Base-by-base conservation (phyloP, 1,140 invertebrate genomes). In the Zophobas morio region DNA sequence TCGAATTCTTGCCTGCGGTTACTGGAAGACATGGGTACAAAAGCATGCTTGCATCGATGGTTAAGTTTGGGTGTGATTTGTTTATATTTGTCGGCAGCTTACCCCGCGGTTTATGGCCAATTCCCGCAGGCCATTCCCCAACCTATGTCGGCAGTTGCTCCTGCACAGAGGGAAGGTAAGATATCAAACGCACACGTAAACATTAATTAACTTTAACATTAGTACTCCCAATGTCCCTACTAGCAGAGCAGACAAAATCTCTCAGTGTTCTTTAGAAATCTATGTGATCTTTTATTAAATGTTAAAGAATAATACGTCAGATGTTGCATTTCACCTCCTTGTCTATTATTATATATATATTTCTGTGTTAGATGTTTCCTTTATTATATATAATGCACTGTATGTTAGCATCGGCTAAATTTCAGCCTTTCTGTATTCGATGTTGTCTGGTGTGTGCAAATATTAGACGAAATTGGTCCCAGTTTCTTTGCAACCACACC, bases 131-230 rank as follows among this genome's bases (percentile, higher is more conserved):
- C 96, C 85, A 94, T 98, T 85, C 93, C 95, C 85, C 95, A 96
- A 88, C 95, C 96, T 87, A 93, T 96, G 90, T 93, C 94, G 84
- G 93, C 95, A 83, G 94, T 96, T 87, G 94, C 95, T 83, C 93
- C 95, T 76, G 93, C 94, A 86, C 96, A 96, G 89, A 95, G 96
- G 91, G 96, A 98, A 95, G 96, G 96, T 96, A 96, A 96, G 93
- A 77, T 76, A 70, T 78, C 47, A 74, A 77, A 71, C 34, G 75
- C 66, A 72, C 75, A 77, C 34, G 66, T 77, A 77, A 70, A 75
- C 57, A 66, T 70, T 75, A 75, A 77, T 77, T 77, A 77, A 77
- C 47, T 77, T 66, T 54, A 74, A 74, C 37, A 20, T 54, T 74
- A 56, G 35, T 74, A 74, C 40, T 56, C 71, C 71, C 71, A 74